Evolutionary conservation across 2,888 invertebrate species (phyloP).

Genomic region (Caenorhabditis angaria): DNA sequence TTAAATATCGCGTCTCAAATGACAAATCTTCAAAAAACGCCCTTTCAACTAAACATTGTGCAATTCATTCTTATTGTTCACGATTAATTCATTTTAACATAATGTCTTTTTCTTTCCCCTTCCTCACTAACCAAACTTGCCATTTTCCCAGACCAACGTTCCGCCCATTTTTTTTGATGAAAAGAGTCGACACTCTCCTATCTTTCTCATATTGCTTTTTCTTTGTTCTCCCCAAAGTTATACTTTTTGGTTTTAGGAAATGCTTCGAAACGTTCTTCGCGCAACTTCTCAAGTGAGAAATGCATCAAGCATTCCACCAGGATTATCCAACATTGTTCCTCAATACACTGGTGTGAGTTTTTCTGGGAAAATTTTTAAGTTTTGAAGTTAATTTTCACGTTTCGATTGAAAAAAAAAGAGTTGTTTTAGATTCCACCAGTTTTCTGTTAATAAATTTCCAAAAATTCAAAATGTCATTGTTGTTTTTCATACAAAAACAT

Average conservation of each 20-base stretch:
- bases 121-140: neutral
- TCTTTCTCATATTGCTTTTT: neutral
- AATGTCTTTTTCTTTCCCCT: neutral
- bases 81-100: too few species aligned
- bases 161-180: neutral
- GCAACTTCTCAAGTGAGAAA: slow-evolving; percentile 22
- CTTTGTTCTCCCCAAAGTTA: neutral
- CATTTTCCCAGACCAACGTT: neutral
- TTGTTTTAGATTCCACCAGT: slow-evolving; percentile 8
- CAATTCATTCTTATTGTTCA: too few species aligned
- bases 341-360: slow-evolving; percentile 37
- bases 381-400: slow-evolving; percentile 7
- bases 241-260: slow-evolving; percentile 7
- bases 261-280: slow-evolving; percentile 32
- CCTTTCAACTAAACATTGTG: too few species aligned
- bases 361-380: neutral
- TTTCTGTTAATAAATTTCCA: slow-evolving; percentile 8
- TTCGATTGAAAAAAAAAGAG: neutral
- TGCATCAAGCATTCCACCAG: slow-evolving; percentile 32
- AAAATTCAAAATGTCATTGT: too few species aligned
- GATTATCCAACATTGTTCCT: slow-evolving; percentile 33
- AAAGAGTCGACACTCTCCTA: neutral
- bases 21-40: too few species aligned
- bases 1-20: too few species aligned
- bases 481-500: neutral